These are phyloP conservation scores for Melanostoma mellinum DNA, from an alignment of 2,888 invertebrate genomes.

Conservation along the genomic window DNA sequence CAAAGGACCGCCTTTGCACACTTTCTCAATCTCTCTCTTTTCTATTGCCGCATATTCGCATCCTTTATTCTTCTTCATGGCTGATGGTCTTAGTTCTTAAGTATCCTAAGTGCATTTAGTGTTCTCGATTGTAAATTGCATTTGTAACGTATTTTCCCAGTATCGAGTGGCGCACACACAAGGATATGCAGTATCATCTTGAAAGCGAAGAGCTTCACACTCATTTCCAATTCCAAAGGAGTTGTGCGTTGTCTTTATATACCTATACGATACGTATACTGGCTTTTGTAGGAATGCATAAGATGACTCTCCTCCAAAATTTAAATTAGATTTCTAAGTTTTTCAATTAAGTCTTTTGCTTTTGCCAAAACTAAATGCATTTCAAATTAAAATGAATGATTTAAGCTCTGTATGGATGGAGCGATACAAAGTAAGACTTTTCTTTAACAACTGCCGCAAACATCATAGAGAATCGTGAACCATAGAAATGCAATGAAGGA, in stretches of 20 bases:
- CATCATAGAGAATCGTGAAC: slow-evolving; percentile 11
- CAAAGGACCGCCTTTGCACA: neutral
- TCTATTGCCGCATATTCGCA: neutral
- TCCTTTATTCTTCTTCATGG: slow-evolving; percentile 1
- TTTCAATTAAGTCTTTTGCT: slow-evolving; percentile 62
- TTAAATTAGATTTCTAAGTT: slow-evolving; percentile 69
- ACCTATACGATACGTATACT: no score
- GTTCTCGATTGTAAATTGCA: slow-evolving; percentile 65
- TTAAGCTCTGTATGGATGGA: neutral
- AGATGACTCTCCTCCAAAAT: slow-evolving; percentile 26
- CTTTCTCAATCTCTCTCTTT: neutral
- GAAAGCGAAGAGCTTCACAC: slow-evolving; percentile 36
- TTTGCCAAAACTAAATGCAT: slow-evolving; percentile 31
- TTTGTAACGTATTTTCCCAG: slow-evolving; percentile 65
- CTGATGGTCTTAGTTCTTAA: slow-evolving; percentile 16
- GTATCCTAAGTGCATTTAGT: slow-evolving; percentile 55
- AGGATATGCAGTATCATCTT: slow-evolving; percentile 14
- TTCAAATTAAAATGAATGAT: slow-evolving; percentile 25
- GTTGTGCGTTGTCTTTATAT: slow-evolving; percentile 48
- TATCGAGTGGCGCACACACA: slow-evolving; percentile 34
- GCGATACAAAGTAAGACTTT: slow-evolving; percentile 3
- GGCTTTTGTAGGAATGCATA: no score
- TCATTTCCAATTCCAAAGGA: slow-evolving; percentile 59
- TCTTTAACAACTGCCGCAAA: slow-evolving; percentile 23
- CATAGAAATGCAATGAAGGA: slow-evolving; percentile 15